Evolutionary conservation across 1,140 invertebrate genomes (phyloP), one percentile per base, ranked within the genome.

Genomic region (Solenopsis invicta): DNA sequence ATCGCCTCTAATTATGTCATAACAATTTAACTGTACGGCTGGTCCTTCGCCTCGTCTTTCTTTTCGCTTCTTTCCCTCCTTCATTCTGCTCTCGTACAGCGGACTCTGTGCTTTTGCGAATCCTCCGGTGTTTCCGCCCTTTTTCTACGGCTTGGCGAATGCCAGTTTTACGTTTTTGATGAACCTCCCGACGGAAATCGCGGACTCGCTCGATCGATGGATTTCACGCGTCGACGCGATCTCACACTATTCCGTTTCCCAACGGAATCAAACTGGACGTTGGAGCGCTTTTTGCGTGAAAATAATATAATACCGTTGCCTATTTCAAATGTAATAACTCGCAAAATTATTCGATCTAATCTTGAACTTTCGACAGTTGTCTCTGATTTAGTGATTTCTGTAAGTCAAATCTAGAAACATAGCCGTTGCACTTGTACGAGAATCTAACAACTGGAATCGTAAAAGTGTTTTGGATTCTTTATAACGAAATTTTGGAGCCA

Each of bases 1-100:
- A 93, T 94, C 90, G 87, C 56, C 91, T 75, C 91, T 94, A 94
- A 94, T 94, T 94, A 94, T 93, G 93, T 93, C 93, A 94, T 94
- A 94, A 94, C 92, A 93, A 91, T 94, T 94, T 93, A 90, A 93
- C 86, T 88, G 88, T 88, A 89, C 81, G 80, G 6, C 48, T 66
- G 72, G 71, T 41, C 85, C 61, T 84, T 54, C 56, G 61, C 34
- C 8, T 37, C 54, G 29, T 45, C 10, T n/a, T 21, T 34, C 24
- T 6, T 12, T 24, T 34, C 34, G 54, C 50, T 59, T 41, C 5
- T 48, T 61, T 86, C 75, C 75, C 18, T 50, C 54, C 24, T 82
- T 80, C 61, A 24, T 78, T 80, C 50, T 48, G 12, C 61, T 52
- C 56, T 85, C 61, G 64, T 64, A 75, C 59, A 81, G 34, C 67